Base-by-base conservation (phyloP, 2,888 invertebrate genomes). In the Toxonevra muliebris region DNA sequence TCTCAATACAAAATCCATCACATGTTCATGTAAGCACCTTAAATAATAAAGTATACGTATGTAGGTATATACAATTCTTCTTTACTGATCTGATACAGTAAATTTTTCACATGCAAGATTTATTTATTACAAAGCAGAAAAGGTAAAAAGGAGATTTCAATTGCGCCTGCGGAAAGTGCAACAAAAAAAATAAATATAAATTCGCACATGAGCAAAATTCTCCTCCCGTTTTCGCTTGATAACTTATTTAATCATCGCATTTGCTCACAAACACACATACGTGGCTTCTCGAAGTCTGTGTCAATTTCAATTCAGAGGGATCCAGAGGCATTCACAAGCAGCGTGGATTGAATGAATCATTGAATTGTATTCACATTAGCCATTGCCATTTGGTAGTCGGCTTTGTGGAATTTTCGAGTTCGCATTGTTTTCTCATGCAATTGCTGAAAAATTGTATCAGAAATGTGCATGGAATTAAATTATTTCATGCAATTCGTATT, bases 391-490 rank as follows among this genome's bases (percentile, higher is more conserved):
- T 19, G n/a, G 45, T 15, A 75, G 78, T 77, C 77, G 78, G 74
- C 78, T 76, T 78, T 78, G 71, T 45, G n/a, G 13, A 71, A 75
- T 30, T 30, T 30, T 30, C 30, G 77, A 48, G 4, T 15, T 13
- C 15, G 77, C 74, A 76, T 62, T 68, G 62, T 73, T 57, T 59
- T 71, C 62, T 68, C 69, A 61, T 65, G 74, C 72, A 76, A 77
- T 77, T 76, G 77, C 78, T 75, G 74, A 76, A 76, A 74, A 77
- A 78, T 77, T 78, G 76, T 76, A 75, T 74, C 68, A 72, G 76
- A 75, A 77, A 59, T 59, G 59, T 72, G 64, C 45, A 61, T 60
- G 71, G 79, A 77, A 79, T 78, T 78, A 78, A 74, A 79, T 79
- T 79, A 78, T 72, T 58, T 68, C 69, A 55, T 71, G 68, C 65